Conservation (phyloP, 2,113 vertebrate species). For the Brachypodius melanocephalos region DNA sequence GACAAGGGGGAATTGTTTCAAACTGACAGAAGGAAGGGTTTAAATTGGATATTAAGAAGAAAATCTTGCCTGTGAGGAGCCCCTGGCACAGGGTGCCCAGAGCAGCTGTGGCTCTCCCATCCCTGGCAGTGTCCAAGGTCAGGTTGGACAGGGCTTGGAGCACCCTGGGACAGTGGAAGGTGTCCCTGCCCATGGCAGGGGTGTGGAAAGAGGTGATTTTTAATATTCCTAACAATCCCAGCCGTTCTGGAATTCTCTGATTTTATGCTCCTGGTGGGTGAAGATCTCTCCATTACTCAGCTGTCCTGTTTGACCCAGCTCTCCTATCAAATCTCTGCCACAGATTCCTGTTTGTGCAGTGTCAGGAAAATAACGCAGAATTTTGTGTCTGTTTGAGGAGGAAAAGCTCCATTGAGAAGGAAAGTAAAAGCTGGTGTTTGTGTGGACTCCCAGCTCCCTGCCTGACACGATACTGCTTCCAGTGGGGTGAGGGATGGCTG, state of each 20-base stretch:
- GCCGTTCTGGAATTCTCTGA: background rate
- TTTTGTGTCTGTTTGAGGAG: background rate
- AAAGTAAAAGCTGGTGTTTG: background rate
- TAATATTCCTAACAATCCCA: background rate
- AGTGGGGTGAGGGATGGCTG: background rate
- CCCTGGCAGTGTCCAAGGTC: background rate
- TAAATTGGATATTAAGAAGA: background rate
- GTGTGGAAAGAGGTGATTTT: background rate
- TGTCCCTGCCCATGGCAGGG: background rate
- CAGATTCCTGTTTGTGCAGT: background rate
- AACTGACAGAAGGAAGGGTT: background rate
- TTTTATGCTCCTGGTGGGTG: background rate
- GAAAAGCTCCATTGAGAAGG: background rate
- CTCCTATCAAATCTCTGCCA: background rate
- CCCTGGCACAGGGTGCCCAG: background rate
- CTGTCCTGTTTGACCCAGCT: accelerated
- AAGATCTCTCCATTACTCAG: background rate
- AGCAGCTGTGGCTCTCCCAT: background rate
- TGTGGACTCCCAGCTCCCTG: background rate
- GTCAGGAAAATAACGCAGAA: background rate
- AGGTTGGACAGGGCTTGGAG: accelerated
- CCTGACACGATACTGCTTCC: background rate
- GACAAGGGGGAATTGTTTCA: background rate
- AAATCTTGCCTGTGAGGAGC: background rate
- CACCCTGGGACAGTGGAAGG: accelerated